Base-by-base conservation (phyloP, 92 coral and sea anemone genomes). In the Porites evermanni region DNA sequence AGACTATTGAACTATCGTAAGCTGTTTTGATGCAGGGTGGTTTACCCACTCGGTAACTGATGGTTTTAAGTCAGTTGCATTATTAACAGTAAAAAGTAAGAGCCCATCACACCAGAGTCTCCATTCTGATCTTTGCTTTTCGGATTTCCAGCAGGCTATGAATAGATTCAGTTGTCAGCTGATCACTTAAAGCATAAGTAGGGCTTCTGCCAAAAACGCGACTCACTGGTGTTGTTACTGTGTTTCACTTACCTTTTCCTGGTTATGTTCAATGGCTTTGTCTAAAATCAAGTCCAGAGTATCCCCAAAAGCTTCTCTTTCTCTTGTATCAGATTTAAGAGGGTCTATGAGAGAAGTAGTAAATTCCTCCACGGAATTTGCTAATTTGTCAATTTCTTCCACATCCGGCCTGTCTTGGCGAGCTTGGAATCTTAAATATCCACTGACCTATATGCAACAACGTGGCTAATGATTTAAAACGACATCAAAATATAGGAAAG, bases 261-360 rank as follows among this genome's bases (percentile, higher is more conserved):
- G 87, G 24, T 72, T 74, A 19, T 72, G 53, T 11, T 83, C 76
- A 14, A 83, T 83, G 26, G 87, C 87, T 23, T 63, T 60, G 64
- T 83, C 87, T 12, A 83, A 72, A 52, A 83, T 72, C 7, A 72
- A 16, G 52, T 73, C 87, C 64, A 83, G 53, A 1, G 87, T 71
- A 29, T 83, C 87, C 7, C 79, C 87, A 50, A 83, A 74, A 44
- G 79, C 79, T 13, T 83, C 64, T 21, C 87, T 60, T 21, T 50
- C 87, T 64, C 10, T 64, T 19, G 87, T 83, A 23, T 83, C 79
- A 8, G 87, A 72, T 23, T 74, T 83, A 1, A 83, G 79, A 9
- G 87, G 87, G 53, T 83, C 87, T 59, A 83, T 72, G 11, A 83
- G 64, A 47, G 79, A 83, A 1, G 79, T 83, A 1, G 87, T 83